phyloP scores from a whole-genome alignment of 35 echinoderm and acorn worm species.

The Amphiura filiformis region DNA sequence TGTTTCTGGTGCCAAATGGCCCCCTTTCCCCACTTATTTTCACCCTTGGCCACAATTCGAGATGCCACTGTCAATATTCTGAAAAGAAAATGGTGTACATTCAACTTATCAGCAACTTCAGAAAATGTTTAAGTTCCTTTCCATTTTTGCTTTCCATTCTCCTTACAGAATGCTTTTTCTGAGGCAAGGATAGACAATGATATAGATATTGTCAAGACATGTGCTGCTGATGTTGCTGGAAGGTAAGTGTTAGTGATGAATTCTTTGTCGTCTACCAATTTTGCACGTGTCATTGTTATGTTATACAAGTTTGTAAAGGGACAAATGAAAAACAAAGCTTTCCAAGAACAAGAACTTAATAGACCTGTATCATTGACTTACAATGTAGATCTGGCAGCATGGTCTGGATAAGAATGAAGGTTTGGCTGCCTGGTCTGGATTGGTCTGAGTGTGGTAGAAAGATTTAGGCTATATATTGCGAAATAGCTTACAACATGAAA shows the following conservation, averaged over 20 bases:
- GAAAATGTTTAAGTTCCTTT: no score
- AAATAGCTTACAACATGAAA: no score
- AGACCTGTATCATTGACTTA: not conserved
- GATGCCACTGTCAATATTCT: no score
- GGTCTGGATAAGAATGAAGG: not conserved
- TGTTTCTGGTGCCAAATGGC: no score
- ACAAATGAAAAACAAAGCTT: not conserved
- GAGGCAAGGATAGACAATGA: not conserved
- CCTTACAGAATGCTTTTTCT: not conserved
- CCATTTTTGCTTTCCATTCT: no score
- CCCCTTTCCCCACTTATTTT: no score
- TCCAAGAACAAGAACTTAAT: not conserved
- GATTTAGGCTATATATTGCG: no score
- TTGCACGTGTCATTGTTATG: not conserved
- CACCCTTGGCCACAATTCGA: no score
- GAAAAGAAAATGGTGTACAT: no score
- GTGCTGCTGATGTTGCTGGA: not conserved
- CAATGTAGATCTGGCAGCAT: not conserved
- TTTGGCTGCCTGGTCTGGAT: no score
- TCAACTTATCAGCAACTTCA: no score
- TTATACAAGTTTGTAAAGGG: not conserved
- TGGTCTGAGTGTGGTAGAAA: no score
- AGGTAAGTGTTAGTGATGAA: not conserved
- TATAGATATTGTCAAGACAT: not conserved
- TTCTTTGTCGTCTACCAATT: not conserved